Percentiles rank a stretch among this genome's conserved stretches.
Evolutionary conservation across 1,140 invertebrate species (phyloP).

Genomic region (Diabrotica undecimpunctata): DNA sequence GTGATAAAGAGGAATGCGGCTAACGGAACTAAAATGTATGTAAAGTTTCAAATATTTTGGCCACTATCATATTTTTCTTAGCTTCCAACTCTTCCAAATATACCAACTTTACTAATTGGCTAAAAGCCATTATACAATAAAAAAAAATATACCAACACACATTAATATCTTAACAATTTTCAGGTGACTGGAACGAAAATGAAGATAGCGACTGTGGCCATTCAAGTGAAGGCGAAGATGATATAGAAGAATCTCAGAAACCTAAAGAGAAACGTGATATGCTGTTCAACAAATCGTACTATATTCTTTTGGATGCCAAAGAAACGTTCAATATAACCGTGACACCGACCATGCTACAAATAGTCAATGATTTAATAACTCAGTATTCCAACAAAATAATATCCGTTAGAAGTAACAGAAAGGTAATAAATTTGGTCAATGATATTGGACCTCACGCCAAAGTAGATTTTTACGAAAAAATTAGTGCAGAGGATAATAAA

Average conservation of each 20-base stretch:
- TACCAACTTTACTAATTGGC: too few relatives aligned
- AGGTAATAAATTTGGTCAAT: slow-evolving; percentile 51
- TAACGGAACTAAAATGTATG: too few relatives aligned
- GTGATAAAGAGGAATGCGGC: too few relatives aligned
- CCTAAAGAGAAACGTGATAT: slow-evolving; percentile 42
- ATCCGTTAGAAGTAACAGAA: slow-evolving; percentile 39
- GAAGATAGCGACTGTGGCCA: slow-evolving; percentile 69
- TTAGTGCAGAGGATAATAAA: slow-evolving; percentile 51
- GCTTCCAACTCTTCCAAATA: too few relatives aligned
- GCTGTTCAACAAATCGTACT: slow-evolving; percentile 55
- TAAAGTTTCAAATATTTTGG: too few relatives aligned
- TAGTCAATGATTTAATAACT: slow-evolving; percentile 58
- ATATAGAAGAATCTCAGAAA: slow-evolving; percentile 44
- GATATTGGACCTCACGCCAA: slow-evolving; percentile 58
- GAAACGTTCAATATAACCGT: slow-evolving; percentile 67
- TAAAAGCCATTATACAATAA: too few relatives aligned
- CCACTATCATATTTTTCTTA: too few relatives aligned
- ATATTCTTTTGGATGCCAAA: slow-evolving; percentile 64
- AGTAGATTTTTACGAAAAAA: slow-evolving; percentile 54
- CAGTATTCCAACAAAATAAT: slow-evolving; percentile 52
- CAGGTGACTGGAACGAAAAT: slow-evolving; percentile 69
- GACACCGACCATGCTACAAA: slow-evolving; percentile 59
- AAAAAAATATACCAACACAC: too few relatives aligned
- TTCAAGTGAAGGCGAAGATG: slow-evolving; percentile 61
- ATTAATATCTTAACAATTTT: slow-evolving; percentile 5